These are phyloP conservation scores for Phytoseiulus persimilis DNA, from an alignment of 2,888 invertebrate species.

Conservation along the genomic window DNA sequence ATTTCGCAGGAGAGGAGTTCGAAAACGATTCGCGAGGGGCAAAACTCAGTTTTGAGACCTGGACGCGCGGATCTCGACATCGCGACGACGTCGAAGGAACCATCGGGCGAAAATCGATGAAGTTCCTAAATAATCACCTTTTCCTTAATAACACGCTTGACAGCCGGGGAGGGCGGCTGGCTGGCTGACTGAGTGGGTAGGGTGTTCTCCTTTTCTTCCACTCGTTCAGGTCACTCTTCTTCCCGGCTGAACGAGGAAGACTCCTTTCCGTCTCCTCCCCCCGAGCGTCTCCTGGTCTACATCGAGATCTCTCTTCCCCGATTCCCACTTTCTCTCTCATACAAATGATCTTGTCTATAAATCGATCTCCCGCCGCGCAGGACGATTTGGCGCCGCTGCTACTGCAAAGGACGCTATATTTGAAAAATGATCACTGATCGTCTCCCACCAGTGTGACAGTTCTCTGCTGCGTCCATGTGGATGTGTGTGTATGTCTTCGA, in stretches of 20 bases:
- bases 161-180: background rate
- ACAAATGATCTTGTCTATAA: slow-evolving; percentile 5
- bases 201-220: background rate
- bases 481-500: background rate
- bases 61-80: background rate
- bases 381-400: background rate
- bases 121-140: background rate
- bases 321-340: background rate
- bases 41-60: background rate
- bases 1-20: no score
- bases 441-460: background rate
- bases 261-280: background rate
- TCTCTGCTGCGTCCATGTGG: background rate
- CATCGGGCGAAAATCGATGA: background rate
- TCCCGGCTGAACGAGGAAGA: no score
- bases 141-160: background rate
- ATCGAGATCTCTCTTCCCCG: background rate
- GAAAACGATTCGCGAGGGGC: no score
- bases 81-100: background rate
- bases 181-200: background rate
- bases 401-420: background rate
- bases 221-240: background rate
- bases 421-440: slow-evolving; percentile 5
- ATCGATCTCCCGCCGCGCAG: background rate
- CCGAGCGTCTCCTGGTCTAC: background rate